Base-by-base conservation (phyloP, 2,113 vertebrate genomes). In the Glaucidium brasilianum region DNA sequence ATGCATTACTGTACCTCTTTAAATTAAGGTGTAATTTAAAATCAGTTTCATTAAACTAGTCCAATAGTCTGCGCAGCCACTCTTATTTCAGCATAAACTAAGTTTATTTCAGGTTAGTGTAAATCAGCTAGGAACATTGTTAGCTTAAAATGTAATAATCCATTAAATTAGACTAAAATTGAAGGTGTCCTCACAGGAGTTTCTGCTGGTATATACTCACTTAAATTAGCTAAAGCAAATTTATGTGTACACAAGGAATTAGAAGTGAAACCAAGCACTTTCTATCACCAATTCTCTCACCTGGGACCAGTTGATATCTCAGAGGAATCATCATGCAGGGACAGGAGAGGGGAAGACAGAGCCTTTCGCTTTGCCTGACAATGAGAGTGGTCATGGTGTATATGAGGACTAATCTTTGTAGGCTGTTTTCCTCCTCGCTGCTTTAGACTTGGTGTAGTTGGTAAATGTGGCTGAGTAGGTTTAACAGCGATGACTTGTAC, bases 11-110 rank as follows among this genome's bases (percentile, higher is more conserved):
- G 35, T 84, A 45, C 43, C 73, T 72, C 56, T 75, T 93, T 78
- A 95, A 96, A 92, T 97, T 27, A 88, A 90, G 64, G 39, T 78
- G 35, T 88, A 93, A 91, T 94, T 96, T 93, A 56, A 90, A 89
- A 94, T 94, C 29, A 35, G 27, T 78, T 90, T 92, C 76, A 82
- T 96, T 96, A 93, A 86, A 74, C 82, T 62, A 71, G 67, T 43
- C 77, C 90, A 95, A 62, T 60, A 32, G 25, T 12, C 71, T 85
- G 45, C 2, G 0, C 69, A 69, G 85, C 50, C 72, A 43, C 82
- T 67, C 67, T 90, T 64, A 75, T 52, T 97, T 92, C 73, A 91
- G 50, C 68, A 67, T 78, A 75, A 94, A 63, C 66, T 14, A 39
- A 88, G 60, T 83, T 95, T 94, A 67, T 92, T 95, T 96, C 88